phyloP scores from a whole-genome alignment of 1,140 invertebrate species.

The Papilio glaucus region DNA sequence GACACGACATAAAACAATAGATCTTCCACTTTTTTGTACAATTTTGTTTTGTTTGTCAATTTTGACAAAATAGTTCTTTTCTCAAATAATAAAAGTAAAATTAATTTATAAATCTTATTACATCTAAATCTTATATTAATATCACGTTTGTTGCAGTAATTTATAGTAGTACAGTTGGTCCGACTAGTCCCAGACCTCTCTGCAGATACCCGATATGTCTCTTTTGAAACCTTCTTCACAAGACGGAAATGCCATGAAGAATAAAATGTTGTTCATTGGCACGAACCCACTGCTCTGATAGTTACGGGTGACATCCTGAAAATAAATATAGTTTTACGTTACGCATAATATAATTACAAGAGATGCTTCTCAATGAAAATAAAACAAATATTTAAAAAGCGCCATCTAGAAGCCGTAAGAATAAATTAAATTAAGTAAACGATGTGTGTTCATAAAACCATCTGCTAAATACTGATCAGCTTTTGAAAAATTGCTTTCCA shows the following conservation, averaged over 20 bases:
- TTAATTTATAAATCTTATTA: neutral
- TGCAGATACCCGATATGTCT: conserved; percentile 64
- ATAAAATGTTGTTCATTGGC: conserved; percentile 57
- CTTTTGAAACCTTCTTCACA: conserved; percentile 66
- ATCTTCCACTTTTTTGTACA: too few relatives aligned
- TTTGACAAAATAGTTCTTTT: conserved; percentile 16
- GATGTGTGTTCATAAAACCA: too few relatives aligned
- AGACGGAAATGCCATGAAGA: conserved; percentile 57
- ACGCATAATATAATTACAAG: too few relatives aligned
- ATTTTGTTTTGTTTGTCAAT: too few relatives aligned
- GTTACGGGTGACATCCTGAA: conserved; percentile 54
- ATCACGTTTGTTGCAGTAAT: conserved; percentile 46
- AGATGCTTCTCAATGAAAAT: conserved; percentile 16
- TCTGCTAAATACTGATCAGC: too few relatives aligned
- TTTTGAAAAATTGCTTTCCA: too few relatives aligned
- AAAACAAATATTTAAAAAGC: too few relatives aligned
- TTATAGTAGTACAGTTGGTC: neutral
- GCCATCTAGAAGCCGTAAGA: too few relatives aligned
- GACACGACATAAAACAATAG: too few relatives aligned
- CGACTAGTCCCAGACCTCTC: conserved; percentile 70
- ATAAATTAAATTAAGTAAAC: too few relatives aligned
- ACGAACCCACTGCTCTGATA: conserved; percentile 58
- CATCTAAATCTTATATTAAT: conserved; percentile 52
- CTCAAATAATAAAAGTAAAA: neutral
- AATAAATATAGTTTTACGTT: conserved; percentile 41